These are phyloP conservation scores for Notamacropus eugenii DNA, from an alignment of 2,797 vertebrate genomes.

Conservation along the genomic window DNA sequence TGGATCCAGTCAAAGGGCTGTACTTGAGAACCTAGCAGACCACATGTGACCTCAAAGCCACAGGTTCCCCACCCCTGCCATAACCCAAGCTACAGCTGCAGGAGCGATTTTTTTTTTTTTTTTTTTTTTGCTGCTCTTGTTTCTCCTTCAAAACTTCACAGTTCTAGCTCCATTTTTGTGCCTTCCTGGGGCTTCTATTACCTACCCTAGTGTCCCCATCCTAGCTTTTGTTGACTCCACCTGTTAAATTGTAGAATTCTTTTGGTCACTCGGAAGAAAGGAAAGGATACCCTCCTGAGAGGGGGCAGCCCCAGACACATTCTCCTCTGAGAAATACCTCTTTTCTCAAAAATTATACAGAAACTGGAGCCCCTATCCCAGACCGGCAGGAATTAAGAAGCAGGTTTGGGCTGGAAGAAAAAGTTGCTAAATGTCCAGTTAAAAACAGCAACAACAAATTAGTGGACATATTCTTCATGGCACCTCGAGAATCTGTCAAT, in stretches of 20 bases:
- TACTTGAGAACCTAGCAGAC: too few species aligned
- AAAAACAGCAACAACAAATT: not conserved
- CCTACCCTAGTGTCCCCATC: not conserved
- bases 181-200: not conserved
- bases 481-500: not conserved
- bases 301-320: not conserved
- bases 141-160: not conserved
- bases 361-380: not conserved
- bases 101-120: not conserved
- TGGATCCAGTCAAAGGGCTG: too few species aligned
- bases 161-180: not conserved
- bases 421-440: not conserved
- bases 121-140: not conserved
- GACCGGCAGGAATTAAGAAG: not conserved
- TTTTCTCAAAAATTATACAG: not conserved
- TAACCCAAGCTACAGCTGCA: not conserved
- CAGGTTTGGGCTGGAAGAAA: not conserved
- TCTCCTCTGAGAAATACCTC: not conserved
- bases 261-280: not conserved
- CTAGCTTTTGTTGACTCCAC: not conserved
- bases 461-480: not conserved
- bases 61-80: too few species aligned
- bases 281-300: not conserved
- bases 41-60: too few species aligned
- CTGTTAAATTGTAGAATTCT: not conserved